These are phyloP conservation scores for Corythoichthys intestinalis DNA, from an alignment of 2,113 vertebrate genomes.

Conservation along the genomic window DNA sequence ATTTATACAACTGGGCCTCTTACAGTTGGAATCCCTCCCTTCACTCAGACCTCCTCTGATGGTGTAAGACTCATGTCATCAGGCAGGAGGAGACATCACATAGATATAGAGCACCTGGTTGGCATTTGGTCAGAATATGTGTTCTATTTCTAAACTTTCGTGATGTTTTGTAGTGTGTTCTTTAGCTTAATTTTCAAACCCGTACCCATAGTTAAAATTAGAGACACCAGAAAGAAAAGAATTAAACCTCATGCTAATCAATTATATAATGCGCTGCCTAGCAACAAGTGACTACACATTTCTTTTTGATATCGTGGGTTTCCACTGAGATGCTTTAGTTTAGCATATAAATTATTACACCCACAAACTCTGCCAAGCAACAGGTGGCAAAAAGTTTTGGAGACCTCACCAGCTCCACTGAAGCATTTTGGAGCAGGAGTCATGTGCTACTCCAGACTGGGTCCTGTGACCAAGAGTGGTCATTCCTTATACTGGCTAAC, in stretches of 20 bases:
- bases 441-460: too few species aligned
- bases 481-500: too few species aligned
- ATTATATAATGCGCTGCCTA: background rate
- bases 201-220: conserved; percentile 53
- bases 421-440: too few species aligned
- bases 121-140: conserved; percentile 61
- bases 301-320: too few species aligned
- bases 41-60: conserved; percentile 63
- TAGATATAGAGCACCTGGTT: conserved; percentile 67
- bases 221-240: conserved; percentile 45
- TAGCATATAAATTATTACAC: background rate
- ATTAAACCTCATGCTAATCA: background rate
- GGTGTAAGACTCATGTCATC: conserved; percentile 62
- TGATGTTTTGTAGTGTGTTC: conserved; percentile 64
- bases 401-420: too few species aligned
- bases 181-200: conserved; percentile 68
- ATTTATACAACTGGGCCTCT: conserved; percentile 67
- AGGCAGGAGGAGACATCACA: conserved; percentile 48
- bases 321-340: too few species aligned
- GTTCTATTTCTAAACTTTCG: conserved; percentile 64
- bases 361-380: background rate
- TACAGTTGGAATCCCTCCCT: conserved; percentile 59
- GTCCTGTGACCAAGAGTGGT: too few species aligned
- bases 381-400: background rate
- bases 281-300: background rate